A percentile compares a stretch with the other conserved stretches of the same genome.
Evolutionary conservation across 2,113 vertebrate genomes (phyloP).

Genomic region (Phaetusa simplex): DNA sequence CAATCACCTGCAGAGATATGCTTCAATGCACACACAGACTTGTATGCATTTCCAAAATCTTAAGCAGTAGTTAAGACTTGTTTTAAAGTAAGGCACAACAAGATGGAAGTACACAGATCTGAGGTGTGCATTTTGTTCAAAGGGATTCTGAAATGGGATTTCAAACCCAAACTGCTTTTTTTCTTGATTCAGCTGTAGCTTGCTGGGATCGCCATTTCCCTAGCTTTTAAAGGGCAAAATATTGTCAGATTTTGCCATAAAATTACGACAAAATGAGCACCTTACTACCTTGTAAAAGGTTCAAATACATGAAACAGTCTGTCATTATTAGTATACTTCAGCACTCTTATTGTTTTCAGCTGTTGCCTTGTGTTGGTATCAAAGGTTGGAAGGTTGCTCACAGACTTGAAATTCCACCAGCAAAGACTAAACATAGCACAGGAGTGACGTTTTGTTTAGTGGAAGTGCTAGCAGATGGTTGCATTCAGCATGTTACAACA

Average conservation of each 20-base stretch:
- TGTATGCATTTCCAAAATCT: background rate
- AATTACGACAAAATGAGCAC: background rate
- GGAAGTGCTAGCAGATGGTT: background rate
- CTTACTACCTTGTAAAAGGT: background rate
- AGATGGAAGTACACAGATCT: background rate
- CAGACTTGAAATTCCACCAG: background rate
- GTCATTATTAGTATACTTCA: background rate
- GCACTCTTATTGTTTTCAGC: background rate
- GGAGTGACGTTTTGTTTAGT: background rate
- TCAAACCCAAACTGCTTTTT: background rate
- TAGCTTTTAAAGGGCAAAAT: background rate
- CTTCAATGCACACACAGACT: background rate
- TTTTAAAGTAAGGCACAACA: background rate
- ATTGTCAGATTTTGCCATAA: background rate
- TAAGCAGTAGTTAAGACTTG: background rate
- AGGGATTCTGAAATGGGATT: background rate
- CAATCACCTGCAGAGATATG: accelerated
- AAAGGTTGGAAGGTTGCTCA: background rate
- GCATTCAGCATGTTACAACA: background rate
- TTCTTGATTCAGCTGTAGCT: background rate
- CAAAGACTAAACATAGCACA: background rate
- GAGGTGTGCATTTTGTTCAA: background rate
- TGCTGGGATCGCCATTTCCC: background rate
- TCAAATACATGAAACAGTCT: background rate
- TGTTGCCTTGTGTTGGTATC: background rate